Base-by-base conservation (phyloP, 2,113 vertebrate genomes). In the Triplophysa rosa region DNA sequence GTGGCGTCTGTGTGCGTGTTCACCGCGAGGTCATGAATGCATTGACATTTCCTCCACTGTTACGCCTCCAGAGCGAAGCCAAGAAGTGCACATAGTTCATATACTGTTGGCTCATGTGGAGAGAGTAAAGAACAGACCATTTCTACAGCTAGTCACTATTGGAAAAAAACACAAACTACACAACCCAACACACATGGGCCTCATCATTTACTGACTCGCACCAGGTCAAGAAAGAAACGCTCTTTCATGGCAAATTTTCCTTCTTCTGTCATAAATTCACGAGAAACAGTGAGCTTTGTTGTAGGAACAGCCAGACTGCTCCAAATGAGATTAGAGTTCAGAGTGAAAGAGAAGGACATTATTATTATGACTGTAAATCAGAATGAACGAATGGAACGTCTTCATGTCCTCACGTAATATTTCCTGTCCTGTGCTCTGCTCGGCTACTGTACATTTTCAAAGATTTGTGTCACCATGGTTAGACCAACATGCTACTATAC, bases 41-140 rank as follows among this genome's bases (percentile, higher is more conserved):
- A 93, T 93, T 96, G 95, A 95, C 95, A 96, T 96, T 96, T 96
- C 93, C 90, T 94, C 89, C 89, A 87, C 92, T 93, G 89, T 94
- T 92, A 93, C 88, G 92, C 93, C 91, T 92, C 65, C 64, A 77
- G 19, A 70, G 58, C 89, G 89, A 92, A 83, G 83, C 69, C 71
- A 79, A 90, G 85, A 82, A 71, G 23, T 24, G 62, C 62, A 61
- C 66, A 62, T 58, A 68, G 42, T 83, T 68, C 56, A 67, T 54
- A 67, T 54, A 83, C 29, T 78, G 77, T 56, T 65, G 80, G 49
- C 49, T 52, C 33, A 19, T 74, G 33, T 77, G 68, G 63, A 78
- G 21, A 54, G 52, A 67, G 70, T 37, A 23, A 4, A 29, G 33
- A 37, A 13, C 17, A 45, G 54, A 23, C 23, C 40, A 79, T 49